phyloP scores from a whole-genome alignment of 2,113 vertebrate species.

The Platysteira castanea region DNA sequence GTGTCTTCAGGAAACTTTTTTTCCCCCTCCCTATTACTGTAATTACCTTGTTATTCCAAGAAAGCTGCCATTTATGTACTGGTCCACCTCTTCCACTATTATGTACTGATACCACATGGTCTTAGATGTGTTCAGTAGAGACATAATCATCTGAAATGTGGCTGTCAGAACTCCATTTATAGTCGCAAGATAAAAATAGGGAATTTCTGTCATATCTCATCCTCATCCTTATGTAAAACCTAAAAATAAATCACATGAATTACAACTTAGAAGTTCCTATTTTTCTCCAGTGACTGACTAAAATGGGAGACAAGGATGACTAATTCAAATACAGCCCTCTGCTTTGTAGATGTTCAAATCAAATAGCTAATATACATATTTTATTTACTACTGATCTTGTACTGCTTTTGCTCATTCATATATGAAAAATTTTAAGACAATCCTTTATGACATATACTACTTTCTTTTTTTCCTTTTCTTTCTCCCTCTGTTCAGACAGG shows the following conservation, averaged over 20 bases:
- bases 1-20: neutral
- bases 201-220: neutral
- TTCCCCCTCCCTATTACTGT: neutral
- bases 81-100: neutral
- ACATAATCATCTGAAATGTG: neutral
- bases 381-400: neutral
- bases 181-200: constrained; percentile 5
- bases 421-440: neutral
- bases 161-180: neutral
- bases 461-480: neutral
- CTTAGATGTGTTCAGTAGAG: neutral
- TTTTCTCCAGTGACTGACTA: constrained; percentile 25
- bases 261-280: neutral
- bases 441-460: neutral
- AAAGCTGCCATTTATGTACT: neutral
- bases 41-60: neutral
- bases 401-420: neutral
- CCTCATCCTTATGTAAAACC: neutral
- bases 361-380: neutral
- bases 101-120: neutral
- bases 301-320: constrained; percentile 1
- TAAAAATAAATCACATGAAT: constrained; percentile 38
- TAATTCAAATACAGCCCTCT: neutral
- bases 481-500: neutral
- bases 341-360: neutral